A percentile compares a stretch with the other conserved stretches of the same genome.
phyloP scores from a whole-genome alignment of 2,888 invertebrate genomes.

The Busseola fusca region DNA sequence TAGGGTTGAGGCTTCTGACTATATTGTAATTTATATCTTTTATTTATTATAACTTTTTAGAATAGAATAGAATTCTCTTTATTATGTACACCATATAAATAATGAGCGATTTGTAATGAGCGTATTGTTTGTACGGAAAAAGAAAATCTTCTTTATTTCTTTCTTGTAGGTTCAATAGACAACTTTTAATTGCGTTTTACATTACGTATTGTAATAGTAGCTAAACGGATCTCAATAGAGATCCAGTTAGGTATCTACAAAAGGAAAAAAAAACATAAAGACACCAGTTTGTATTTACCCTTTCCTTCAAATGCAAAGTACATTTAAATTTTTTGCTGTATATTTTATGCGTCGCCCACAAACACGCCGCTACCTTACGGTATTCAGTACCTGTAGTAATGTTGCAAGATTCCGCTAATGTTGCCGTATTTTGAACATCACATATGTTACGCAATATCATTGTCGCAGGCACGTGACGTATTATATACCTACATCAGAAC shows the following conservation, averaged over 20 bases:
- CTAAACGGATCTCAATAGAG: too few relatives aligned
- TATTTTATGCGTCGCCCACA: constrained; percentile 33
- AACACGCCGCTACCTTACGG: constrained; percentile 41
- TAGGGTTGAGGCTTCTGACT: too few relatives aligned
- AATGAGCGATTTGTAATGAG: too few relatives aligned
- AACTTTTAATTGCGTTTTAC: background rate
- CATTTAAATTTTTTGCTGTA: background rate
- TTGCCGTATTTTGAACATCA: constrained; percentile 58
- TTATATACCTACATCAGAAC: constrained; percentile 22
- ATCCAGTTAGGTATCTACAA: background rate
- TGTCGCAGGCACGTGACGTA: constrained; percentile 40
- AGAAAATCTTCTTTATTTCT: too few relatives aligned
- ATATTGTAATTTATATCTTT: too few relatives aligned
- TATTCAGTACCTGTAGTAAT: constrained; percentile 50
- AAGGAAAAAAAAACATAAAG: background rate
- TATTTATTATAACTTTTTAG: too few relatives aligned
- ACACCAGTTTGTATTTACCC: background rate
- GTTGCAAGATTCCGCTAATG: constrained; percentile 62
- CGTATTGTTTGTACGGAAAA: too few relatives aligned
- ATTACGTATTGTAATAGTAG: too few relatives aligned
- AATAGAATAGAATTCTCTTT: too few relatives aligned
- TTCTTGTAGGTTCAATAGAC: too few relatives aligned
- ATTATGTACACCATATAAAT: too few relatives aligned
- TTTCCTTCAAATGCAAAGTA: background rate
- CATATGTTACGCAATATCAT: constrained; percentile 53